These are phyloP conservation scores for Cyphomyrus plagiostoma DNA, from an alignment of 2,113 vertebrate species.

Conservation along the genomic window DNA sequence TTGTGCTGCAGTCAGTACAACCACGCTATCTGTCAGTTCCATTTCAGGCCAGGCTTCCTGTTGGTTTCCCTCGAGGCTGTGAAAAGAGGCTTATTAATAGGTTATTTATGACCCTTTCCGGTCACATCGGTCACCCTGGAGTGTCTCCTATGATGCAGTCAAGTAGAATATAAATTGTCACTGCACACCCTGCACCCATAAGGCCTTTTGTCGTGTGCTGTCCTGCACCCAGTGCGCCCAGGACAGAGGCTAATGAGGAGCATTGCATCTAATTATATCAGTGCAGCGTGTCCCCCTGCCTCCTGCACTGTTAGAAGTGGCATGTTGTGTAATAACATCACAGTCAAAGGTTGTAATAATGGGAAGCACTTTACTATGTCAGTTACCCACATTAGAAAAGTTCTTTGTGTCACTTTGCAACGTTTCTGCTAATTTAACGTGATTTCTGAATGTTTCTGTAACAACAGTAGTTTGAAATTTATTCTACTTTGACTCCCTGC, in stretches of 20 bases:
- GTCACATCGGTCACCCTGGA: not conserved
- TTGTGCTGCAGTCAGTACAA: not conserved
- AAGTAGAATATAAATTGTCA: constrained; percentile 8
- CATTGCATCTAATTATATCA: not conserved
- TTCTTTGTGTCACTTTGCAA: not conserved
- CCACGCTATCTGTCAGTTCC: not conserved
- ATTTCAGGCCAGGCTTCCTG: not conserved
- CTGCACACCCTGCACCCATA: not conserved
- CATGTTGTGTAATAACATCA: not conserved
- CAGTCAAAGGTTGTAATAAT: not conserved
- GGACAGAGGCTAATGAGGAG: not conserved
- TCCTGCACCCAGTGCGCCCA: not conserved
- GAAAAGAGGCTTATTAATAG: not conserved
- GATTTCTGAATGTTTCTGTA: not conserved
- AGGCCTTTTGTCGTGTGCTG: not conserved
- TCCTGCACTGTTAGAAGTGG: not conserved
- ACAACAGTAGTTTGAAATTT: not conserved
- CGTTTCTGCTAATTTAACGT: not conserved
- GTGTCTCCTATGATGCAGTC: not conserved
- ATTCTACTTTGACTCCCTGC: not conserved
- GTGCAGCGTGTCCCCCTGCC: not conserved
- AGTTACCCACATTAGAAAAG: not conserved
- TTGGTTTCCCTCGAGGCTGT: not conserved
- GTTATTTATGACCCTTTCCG: not conserved
- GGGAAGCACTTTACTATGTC: not conserved